Evolutionary conservation across 2,797 vertebrate species (phyloP).

Genomic region (Rachycentron canadum): DNA sequence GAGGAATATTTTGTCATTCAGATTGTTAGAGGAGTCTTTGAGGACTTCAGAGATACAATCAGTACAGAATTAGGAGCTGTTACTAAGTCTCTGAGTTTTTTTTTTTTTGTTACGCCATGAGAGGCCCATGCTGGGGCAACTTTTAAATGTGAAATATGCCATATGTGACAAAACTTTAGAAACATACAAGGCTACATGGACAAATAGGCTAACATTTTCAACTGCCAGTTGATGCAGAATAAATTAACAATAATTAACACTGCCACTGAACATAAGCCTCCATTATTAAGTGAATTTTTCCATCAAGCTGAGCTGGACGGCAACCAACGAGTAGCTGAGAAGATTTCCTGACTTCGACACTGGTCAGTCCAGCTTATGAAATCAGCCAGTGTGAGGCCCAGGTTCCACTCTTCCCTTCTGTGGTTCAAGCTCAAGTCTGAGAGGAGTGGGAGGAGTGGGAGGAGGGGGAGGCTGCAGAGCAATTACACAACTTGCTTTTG

Average conservation of each 20-base stretch:
- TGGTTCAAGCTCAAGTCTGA: conserved; percentile 70
- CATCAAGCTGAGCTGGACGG: conserved; percentile 69
- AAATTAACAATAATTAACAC: conserved; percentile 39
- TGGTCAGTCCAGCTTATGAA: conserved; percentile 73
- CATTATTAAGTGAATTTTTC: conserved; percentile 68
- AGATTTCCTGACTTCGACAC: conserved; percentile 66
- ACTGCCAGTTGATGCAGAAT: neutral
- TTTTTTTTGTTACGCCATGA: neutral
- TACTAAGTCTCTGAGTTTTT: neutral
- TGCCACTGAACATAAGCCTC: conserved; percentile 52
- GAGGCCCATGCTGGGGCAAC: neutral
- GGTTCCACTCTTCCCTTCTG: conserved; percentile 74
- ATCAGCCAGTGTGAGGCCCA: conserved; percentile 75
- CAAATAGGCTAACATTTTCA: neutral
- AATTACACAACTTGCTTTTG: conserved; percentile 83
- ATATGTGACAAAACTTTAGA: neutral
- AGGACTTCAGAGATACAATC: neutral
- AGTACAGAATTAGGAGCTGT: neutral
- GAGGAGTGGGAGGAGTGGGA: conserved; percentile 45
- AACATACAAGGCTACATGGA: neutral
- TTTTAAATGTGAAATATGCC: neutral
- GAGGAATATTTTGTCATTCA: neutral
- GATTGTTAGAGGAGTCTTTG: neutral
- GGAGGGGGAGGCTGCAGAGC: conserved; percentile 11
- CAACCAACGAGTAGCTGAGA: conserved; percentile 68